Percentiles rank a stretch among this genome's conserved stretches.
Conservation (phyloP, 2,113 vertebrate genomes). For the Burhinus oedicnemus region DNA sequence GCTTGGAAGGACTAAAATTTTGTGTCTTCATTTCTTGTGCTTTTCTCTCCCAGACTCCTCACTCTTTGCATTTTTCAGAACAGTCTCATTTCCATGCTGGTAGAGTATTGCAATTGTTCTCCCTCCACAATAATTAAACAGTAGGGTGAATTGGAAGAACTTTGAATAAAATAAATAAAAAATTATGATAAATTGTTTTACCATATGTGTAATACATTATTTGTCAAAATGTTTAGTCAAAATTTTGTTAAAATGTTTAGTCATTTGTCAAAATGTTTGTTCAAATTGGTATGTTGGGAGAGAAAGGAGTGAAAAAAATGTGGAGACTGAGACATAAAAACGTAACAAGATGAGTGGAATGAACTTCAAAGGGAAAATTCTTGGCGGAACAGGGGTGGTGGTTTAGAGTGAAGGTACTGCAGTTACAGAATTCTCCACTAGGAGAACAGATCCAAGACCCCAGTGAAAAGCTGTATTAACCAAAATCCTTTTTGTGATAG, state of each 20-base stretch:
- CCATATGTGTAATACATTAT: not conserved
- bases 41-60: not conserved
- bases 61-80: not conserved
- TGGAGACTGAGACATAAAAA: not conserved
- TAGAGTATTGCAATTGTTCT: not conserved
- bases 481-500: too few species aligned
- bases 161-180: not conserved
- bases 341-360: not conserved
- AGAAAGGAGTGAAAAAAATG: not conserved
- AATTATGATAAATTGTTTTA: not conserved
- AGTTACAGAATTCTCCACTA: not conserved
- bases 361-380: not conserved
- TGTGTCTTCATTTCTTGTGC: not conserved
- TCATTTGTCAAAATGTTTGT: not conserved
- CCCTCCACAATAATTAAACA: not conserved
- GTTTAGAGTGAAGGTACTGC: not conserved
- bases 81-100: not conserved
- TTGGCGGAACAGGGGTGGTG: not conserved
- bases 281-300: not conserved
- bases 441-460: not conserved
- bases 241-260: not conserved
- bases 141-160: not conserved
- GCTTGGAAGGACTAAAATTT: not conserved
- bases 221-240: not conserved
- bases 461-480: not conserved